Conservation (phyloP, 2,888 invertebrate genomes). For the Cotesia congregata region DNA sequence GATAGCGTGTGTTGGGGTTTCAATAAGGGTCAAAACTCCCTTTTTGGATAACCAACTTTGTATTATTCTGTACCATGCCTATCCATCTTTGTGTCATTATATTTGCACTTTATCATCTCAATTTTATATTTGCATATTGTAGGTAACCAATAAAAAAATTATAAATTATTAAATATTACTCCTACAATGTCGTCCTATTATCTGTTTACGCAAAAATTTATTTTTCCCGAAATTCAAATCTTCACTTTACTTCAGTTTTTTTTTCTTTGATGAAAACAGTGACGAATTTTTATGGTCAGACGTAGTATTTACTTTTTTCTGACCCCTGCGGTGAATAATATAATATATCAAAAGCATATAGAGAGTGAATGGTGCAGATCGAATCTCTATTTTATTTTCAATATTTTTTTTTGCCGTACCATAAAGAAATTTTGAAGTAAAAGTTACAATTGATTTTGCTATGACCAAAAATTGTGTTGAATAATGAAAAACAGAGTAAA, state of each 20-base stretch:
- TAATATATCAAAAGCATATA: slow-evolving; percentile 61
- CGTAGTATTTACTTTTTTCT: slow-evolving; percentile 7
- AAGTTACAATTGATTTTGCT: no score
- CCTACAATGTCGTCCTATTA: background rate
- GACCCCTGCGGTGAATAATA: slow-evolving; percentile 45
- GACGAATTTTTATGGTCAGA: slow-evolving; percentile 30
- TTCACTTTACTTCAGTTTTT: no score
- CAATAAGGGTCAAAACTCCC: slow-evolving; percentile 52
- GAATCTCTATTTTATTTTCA: background rate
- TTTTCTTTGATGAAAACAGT: background rate
- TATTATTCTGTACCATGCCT: slow-evolving; percentile 49
- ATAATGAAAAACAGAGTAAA: no score
- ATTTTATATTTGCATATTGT: no score
- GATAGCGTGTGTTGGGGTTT: slow-evolving; percentile 13
- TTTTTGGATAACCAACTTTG: slow-evolving; percentile 61
- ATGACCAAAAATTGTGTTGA: no score
- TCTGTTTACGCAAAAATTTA: background rate
- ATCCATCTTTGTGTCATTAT: slow-evolving; percentile 51
- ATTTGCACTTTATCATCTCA: slow-evolving; percentile 49
- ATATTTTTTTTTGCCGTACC: background rate
- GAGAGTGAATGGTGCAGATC: slow-evolving; percentile 61
- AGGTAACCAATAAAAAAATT: background rate
- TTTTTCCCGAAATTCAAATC: background rate
- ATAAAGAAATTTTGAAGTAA: no score
- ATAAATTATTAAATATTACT: slow-evolving; percentile 8